Base-by-base conservation (phyloP, 2,797 vertebrate species). In the Bradypodion pumilum region DNA sequence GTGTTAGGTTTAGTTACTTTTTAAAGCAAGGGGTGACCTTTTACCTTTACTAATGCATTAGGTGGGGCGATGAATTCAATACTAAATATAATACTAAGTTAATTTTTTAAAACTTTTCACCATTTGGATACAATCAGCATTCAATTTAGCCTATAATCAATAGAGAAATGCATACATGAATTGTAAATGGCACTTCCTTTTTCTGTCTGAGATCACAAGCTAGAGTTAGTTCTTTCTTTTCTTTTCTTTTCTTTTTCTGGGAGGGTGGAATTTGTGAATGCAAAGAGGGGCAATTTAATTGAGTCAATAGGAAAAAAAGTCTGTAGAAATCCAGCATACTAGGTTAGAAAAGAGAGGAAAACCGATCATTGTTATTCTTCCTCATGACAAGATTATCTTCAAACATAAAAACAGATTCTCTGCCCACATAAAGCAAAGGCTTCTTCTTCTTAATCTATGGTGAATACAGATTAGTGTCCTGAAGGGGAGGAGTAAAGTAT, bases 391-490 rank as follows among this genome's bases (percentile, higher is more conserved):
- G 91, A 93, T 80, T 85, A 74, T 92, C 90, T 92, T 95, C 92
- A 93, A 92, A 95, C 87, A 88, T 80, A 83, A 92, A 94, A 95
- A 95, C 80, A 93, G 89, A 65, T 79, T 78, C 92, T 95, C 77
- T 95, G 90, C 93, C 76, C 77, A 5, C 32, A 85, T 84, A 87
- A 88, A 70, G 81, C 72, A 69, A 86, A 74, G 16, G 19, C 70
- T 76, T 27, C 25, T 42, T 63, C 59, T 82, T 74, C 84, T 83
- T 12, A 44, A 15, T 83, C 40, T 66, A 85, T 85, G 7, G 74
- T 95, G 94, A 96, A 95, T 94, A 85, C 92, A 79, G 83, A 86
- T 90, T 65, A 93, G 85, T 95, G 89, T 93, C 87, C 87, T 83
- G 23, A 68, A 69, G 80, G 69, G 84, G 86, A 90, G 89, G 82